phyloP scores from a whole-genome alignment of 2,797 vertebrate genomes.

The Lagodon rhomboides region DNA sequence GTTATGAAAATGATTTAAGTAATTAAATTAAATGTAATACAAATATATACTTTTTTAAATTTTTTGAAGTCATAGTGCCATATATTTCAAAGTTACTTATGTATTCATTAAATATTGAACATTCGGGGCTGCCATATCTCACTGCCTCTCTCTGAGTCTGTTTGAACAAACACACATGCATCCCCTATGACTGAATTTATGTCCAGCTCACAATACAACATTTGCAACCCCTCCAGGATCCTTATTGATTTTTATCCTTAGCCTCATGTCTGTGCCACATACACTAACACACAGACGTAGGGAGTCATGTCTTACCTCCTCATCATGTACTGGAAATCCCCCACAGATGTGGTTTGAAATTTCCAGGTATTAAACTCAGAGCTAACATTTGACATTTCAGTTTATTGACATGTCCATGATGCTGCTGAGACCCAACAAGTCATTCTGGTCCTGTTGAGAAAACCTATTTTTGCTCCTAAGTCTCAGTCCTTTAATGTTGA shows the following conservation, averaged over 20 bases:
- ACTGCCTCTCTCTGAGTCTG: neutral
- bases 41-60: no score
- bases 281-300: neutral
- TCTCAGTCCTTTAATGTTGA: neutral
- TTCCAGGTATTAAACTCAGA: conserved; percentile 12
- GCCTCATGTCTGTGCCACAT: conserved; percentile 20
- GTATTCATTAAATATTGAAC: neutral
- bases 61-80: no score
- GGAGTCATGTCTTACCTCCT: conserved; percentile 7
- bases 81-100: neutral
- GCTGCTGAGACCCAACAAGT: neutral
- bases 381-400: conserved; percentile 9
- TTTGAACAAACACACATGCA: conserved; percentile 23
- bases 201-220: conserved; percentile 42
- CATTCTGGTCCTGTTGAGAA: neutral
- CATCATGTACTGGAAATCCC: conserved; percentile 10
- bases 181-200: conserved; percentile 22
- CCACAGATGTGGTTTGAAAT: conserved; percentile 3
- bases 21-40: no score
- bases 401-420: neutral
- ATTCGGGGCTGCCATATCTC: neutral
- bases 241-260: conserved; percentile 58
- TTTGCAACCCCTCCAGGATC: conserved; percentile 49
- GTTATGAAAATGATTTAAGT: no score
- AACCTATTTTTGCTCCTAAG: neutral